These are phyloP conservation scores for Melanaphis sacchari DNA, from an alignment of 1,140 invertebrate species.

Conservation along the genomic window DNA sequence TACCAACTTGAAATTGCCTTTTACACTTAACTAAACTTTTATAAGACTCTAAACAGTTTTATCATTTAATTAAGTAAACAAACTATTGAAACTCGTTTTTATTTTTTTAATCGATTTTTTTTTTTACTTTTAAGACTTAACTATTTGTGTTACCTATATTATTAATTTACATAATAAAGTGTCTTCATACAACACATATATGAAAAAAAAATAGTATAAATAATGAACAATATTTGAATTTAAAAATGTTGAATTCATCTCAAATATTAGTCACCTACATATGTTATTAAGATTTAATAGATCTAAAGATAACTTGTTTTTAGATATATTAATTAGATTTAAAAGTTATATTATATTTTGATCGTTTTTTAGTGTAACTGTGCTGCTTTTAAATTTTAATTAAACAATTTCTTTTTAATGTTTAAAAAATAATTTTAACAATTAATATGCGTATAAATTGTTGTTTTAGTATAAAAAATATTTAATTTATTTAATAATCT, in stretches of 20 bases:
- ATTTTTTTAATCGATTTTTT: not conserved
- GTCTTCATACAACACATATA: no score
- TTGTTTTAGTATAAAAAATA: not conserved
- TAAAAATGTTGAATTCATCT: no score
- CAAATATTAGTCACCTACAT: not conserved
- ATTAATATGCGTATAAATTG: not conserved
- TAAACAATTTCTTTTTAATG: not conserved
- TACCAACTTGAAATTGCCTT: not conserved
- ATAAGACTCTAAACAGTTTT: not conserved
- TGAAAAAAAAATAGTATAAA: not conserved
- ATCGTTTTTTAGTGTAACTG: no score
- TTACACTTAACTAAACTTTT: not conserved
- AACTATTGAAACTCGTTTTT: not conserved
- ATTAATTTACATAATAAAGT: no score
- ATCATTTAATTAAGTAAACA: not conserved
- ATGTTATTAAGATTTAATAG: not conserved
- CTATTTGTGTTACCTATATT: not conserved
- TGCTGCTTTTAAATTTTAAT: not conserved
- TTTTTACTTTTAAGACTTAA: not conserved
- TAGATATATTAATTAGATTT: no score
- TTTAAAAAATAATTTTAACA: not conserved
- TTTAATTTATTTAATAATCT: not conserved
- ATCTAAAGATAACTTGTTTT: not conserved
- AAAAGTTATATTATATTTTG: no score
- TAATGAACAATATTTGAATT: not conserved